Conservation (phyloP, 2,888 invertebrate species). For the Antitype chi region DNA sequence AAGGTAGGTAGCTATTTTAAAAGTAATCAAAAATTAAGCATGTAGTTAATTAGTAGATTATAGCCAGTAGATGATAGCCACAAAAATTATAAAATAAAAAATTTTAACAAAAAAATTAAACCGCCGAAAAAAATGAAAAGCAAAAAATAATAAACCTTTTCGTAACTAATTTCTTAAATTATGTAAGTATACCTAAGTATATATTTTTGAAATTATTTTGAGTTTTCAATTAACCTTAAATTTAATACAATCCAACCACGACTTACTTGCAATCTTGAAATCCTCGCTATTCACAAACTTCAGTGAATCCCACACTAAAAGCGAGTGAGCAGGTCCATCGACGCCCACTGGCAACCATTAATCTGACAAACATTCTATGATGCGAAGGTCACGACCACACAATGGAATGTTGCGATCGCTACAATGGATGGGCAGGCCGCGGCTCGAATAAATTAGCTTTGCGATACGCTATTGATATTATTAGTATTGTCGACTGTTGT, state of each 20-base stretch:
- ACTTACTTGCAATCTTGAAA: conserved; percentile 40
- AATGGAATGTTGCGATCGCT: conserved; percentile 82
- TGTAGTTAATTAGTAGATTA: no score
- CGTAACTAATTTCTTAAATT: no score
- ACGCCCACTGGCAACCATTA: conserved; percentile 70
- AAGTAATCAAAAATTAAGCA: no score
- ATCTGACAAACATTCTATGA: conserved; percentile 68
- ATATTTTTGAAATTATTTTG: no score
- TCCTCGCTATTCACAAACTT: conserved; percentile 42
- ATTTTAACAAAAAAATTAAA: no score
- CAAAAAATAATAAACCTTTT: no score
- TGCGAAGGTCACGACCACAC: conserved; percentile 82
- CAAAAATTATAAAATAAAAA: no score
- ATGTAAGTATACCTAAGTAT: no score
- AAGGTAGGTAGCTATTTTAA: no score
- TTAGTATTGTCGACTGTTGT: conserved; percentile 55
- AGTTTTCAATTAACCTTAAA: no score
- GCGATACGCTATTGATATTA: conserved; percentile 72
- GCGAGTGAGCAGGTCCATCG: conserved; percentile 61
- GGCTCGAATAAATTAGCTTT: conserved; percentile 79
- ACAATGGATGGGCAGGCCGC: conserved; percentile 80
- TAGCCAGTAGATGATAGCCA: no score
- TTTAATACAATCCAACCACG: background rate
- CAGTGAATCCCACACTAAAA: conserved; percentile 59
- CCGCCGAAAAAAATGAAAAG: no score